Evolutionary conservation across 2,797 vertebrate genomes (phyloP).

Genomic region (Xiphophorus birchmanni): DNA sequence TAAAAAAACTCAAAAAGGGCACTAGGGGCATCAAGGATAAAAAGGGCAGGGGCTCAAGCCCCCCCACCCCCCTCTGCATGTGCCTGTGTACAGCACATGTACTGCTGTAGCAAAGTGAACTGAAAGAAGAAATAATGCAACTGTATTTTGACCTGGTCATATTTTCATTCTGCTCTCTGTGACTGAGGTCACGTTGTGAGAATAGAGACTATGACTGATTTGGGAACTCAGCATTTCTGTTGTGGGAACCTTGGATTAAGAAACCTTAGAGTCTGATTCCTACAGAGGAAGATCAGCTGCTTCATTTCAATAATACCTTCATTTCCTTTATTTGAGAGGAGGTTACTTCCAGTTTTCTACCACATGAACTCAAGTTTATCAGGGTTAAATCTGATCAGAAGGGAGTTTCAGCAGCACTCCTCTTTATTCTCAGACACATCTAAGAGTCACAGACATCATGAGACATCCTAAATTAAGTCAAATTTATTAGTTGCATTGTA

Average conservation of each 20-base stretch:
- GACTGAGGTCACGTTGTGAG: too few relatives aligned
- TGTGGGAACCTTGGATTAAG: conserved; percentile 4
- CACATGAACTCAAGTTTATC: not conserved
- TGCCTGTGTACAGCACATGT: not conserved
- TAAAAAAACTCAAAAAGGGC: too few relatives aligned
- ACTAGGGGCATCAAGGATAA: too few relatives aligned
- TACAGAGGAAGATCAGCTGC: not conserved
- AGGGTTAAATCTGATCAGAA: not conserved
- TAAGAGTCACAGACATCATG: not conserved
- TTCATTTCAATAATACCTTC: not conserved
- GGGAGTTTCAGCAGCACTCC: not conserved
- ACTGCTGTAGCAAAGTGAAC: not conserved
- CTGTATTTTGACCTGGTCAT: not conserved
- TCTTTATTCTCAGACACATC: conserved; percentile 1
- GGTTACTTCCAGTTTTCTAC: not conserved
- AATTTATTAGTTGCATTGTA: too few relatives aligned
- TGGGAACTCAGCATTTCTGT: not conserved
- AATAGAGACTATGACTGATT: not conserved
- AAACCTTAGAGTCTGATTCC: conserved; percentile 14
- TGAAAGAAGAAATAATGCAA: not conserved
- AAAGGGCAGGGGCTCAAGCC: too few relatives aligned
- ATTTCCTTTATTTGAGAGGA: not conserved
- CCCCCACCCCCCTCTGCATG: too few relatives aligned
- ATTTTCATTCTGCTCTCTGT: not conserved
- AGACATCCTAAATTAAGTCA: not conserved